Percentiles rank a stretch among this genome's conserved stretches.
phyloP scores from a whole-genome alignment of 2,888 invertebrate genomes.

The Podotricha telesiphe region DNA sequence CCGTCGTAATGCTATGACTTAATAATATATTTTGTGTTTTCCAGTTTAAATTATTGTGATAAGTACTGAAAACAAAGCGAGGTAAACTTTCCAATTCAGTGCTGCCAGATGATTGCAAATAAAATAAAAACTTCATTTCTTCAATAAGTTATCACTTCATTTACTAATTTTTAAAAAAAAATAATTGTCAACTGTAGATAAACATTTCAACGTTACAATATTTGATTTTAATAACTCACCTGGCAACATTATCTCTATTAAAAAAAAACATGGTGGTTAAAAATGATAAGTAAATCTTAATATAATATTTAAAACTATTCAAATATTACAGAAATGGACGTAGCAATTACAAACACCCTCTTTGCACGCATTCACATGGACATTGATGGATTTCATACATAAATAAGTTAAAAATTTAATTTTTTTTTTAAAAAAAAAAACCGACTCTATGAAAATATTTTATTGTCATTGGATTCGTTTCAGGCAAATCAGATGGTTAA shows the following conservation, averaged over 20 bases:
- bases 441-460: too few relatives aligned
- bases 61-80: slow-evolving; percentile 56
- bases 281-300: slow-evolving; percentile 30
- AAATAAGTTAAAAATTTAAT: not conserved
- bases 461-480: not conserved
- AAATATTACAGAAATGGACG: slow-evolving; percentile 74
- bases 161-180: slow-evolving; percentile 1
- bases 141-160: not conserved
- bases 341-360: slow-evolving; percentile 59
- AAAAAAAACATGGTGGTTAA: slow-evolving; percentile 26
- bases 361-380: slow-evolving; percentile 43
- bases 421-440: too few relatives aligned
- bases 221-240: slow-evolving; percentile 27
- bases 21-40: slow-evolving; percentile 24
- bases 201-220: slow-evolving; percentile 22
- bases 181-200: slow-evolving; percentile 13
- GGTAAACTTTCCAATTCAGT: slow-evolving; percentile 38
- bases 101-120: slow-evolving; percentile 41
- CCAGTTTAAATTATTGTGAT: slow-evolving; percentile 50
- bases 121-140: not conserved
- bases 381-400: not conserved
- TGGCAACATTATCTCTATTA: slow-evolving; percentile 43
- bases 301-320: slow-evolving; percentile 51
- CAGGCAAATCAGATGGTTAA: not conserved
- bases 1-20: slow-evolving; percentile 36